These are phyloP conservation scores for Brachyrhaphis roseni DNA, from an alignment of 2,797 vertebrate species.

Conservation along the genomic window DNA sequence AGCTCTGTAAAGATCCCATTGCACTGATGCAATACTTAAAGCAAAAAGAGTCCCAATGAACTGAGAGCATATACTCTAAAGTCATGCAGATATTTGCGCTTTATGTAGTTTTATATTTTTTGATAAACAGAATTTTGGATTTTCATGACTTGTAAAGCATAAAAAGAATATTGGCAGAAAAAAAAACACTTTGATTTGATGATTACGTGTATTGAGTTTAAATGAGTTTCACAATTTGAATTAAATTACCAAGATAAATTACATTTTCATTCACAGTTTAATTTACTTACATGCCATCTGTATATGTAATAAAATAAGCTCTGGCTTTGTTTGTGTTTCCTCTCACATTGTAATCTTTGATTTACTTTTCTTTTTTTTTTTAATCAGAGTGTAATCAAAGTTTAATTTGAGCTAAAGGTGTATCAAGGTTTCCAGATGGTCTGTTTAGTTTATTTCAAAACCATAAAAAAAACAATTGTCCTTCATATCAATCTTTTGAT, in stretches of 20 bases:
- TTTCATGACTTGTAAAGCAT: not conserved
- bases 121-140: not conserved
- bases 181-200: not conserved
- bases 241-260: not conserved
- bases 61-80: not conserved
- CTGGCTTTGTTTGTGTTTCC: not conserved
- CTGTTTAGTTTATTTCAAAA: not conserved
- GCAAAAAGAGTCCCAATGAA: not conserved
- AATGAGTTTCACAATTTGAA: not conserved
- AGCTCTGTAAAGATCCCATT: not conserved
- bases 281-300: not conserved
- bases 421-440: not conserved
- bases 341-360: not conserved
- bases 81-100: not conserved
- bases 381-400: not conserved
- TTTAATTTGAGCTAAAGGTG: not conserved
- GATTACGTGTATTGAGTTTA: not conserved
- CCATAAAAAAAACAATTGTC: not conserved
- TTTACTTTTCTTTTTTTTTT: not conserved
- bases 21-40: not conserved
- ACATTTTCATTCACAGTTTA: not conserved
- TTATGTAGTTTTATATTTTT: not conserved
- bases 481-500: not conserved
- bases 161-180: not conserved
- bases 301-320: not conserved